Evolutionary conservation across 2,797 vertebrate species (phyloP).

Genomic region (Leucoraja ocellata): DNA sequence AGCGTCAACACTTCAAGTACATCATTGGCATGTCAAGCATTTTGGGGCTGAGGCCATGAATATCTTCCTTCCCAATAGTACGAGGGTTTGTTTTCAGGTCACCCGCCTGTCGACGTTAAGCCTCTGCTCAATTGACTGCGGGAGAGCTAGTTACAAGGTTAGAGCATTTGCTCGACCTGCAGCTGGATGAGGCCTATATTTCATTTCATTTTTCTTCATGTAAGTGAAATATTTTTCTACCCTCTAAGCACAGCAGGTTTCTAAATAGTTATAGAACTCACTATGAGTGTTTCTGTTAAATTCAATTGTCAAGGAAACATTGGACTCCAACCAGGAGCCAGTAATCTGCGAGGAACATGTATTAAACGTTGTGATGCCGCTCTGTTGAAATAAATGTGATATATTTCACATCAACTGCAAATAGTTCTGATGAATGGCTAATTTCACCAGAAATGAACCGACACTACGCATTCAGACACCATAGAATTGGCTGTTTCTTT

Average conservation of each 20-base stretch:
- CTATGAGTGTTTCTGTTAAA: neutral
- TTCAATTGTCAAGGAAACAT: slow-evolving; percentile 3
- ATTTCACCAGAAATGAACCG: neutral
- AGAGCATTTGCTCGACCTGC: too few species aligned
- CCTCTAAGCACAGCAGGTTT: neutral
- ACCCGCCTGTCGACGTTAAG: neutral
- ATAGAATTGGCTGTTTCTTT: neutral
- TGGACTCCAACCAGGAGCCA: neutral
- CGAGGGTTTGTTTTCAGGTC: neutral
- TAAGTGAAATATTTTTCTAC: neutral
- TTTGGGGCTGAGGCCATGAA: neutral
- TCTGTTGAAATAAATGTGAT: neutral
- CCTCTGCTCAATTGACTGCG: neutral
- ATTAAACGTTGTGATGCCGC: neutral
- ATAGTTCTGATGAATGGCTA: neutral
- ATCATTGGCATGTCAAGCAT: neutral
- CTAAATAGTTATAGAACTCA: neutral
- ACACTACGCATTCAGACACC: neutral
- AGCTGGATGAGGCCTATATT: neutral
- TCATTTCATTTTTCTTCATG: neutral
- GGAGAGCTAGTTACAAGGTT: neutral
- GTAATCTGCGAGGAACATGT: neutral
- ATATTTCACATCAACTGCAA: neutral
- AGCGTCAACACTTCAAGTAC: neutral
- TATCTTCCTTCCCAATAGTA: neutral